Base-by-base conservation (phyloP, 1,140 invertebrate species). In the Uloborus diversus region DNA sequence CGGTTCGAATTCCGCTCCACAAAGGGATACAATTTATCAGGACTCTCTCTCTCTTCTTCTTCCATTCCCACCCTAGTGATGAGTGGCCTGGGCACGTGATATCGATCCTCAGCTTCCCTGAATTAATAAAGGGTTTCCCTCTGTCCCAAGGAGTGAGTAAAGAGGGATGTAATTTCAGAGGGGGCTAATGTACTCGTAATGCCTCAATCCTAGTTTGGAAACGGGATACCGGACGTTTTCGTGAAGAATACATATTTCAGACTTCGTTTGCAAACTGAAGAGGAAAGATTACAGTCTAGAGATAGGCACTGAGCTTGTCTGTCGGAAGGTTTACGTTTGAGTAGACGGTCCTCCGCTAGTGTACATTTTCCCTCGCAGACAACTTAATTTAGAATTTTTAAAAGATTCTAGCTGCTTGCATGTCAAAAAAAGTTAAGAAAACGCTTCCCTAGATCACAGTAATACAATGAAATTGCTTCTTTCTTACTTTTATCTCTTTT, bases 121-220 rank as follows among this genome's bases (percentile, higher is more conserved):
- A 73, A 73, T 73, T 73, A 73, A 73, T 73, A 73, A 73, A 73
- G 70, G 56, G 68, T 70, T 70, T 70, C 17, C 30, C 20, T 47
- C 11, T 25, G 49, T 9, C 20, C 65, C 42, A 7, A 11, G 23
- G 49, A 33, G 49, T 51, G 49, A 42, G 49, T 70, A 56, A 70
- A 49, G 49, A 73, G n/a, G n/a, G 70, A 73, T 73, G 70, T 53
- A 73, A 73, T 73, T 61, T 73, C 70, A 73, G 27, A 57, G 56
- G 33, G 51, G 13, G 23, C n/a, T 73, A 73, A 73, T 73, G 70
- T 51, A 47, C 70, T 42, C 28, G 27, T 57, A 56, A 57, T 70
- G 27, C 25, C 53, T 69, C 25, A 32, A 69, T 27, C 25, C 23
- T 3, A 27, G 2, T 30, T 25, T 28, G 47, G 4, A 33, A 32